These are phyloP conservation scores for Drosophila suzukii DNA, from an alignment of 1,140 invertebrate species.

Conservation along the genomic window DNA sequence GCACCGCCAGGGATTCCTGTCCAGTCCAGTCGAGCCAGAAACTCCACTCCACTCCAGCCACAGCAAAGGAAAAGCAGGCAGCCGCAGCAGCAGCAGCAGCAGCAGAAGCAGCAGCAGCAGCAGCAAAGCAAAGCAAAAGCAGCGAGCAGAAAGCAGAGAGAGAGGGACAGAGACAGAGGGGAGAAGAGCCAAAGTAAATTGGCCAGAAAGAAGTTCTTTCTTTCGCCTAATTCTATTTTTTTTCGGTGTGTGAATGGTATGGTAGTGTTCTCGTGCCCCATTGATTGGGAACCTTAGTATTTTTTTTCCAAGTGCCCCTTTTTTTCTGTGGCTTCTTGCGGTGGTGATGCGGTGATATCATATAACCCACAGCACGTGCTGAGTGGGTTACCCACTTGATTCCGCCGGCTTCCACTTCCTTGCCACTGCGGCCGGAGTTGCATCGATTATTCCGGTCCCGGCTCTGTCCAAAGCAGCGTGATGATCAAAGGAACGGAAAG, in stretches of 20 bases:
- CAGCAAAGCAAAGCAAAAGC: constrained; percentile 31
- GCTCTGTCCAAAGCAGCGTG: not conserved
- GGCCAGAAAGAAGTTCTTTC: constrained; percentile 26
- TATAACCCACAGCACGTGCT: constrained; percentile 53
- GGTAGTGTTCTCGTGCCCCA: not conserved
- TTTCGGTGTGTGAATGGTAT: constrained; percentile 19
- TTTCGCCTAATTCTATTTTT: constrained; percentile 12
- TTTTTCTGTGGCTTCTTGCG: constrained; percentile 73
- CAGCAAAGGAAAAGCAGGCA: constrained; percentile 46
- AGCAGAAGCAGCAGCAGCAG: constrained; percentile 27
- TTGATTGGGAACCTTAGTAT: constrained; percentile 8
- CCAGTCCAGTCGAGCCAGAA: constrained; percentile 27
- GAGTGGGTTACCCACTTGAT: not conserved
- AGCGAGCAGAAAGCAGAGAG: constrained; percentile 26
- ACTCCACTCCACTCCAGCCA: constrained; percentile 32
- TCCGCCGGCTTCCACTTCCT: not conserved
- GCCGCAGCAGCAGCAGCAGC: not conserved
- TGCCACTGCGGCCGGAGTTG: constrained; percentile 22
- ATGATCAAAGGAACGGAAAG: constrained; percentile 14
- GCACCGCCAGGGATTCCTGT: constrained; percentile 34
- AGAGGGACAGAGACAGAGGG: constrained; percentile 12
- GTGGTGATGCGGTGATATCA: constrained; percentile 59
- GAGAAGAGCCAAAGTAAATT: constrained; percentile 49
- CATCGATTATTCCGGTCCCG: constrained; percentile 2
- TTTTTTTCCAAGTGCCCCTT: constrained; percentile 31